Conservation (phyloP, 2,888 invertebrate species). For the Empis stercorea region DNA sequence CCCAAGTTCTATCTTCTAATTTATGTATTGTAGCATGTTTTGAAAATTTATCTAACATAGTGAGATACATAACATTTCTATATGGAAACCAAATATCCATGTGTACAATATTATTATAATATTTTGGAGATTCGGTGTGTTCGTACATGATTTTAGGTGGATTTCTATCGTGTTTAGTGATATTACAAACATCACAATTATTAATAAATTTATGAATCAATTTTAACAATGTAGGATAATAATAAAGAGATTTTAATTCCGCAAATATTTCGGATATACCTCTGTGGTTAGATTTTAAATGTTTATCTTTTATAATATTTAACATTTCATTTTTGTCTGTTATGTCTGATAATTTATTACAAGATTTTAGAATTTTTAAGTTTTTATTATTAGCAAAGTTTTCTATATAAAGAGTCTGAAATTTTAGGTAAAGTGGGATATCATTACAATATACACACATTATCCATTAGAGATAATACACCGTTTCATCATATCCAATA, state of each 20-base stretch:
- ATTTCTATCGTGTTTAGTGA: slow-evolving; percentile 2
- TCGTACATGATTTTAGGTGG: not conserved
- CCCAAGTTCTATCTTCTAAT: slow-evolving; percentile 4
- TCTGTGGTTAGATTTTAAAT: slow-evolving; percentile 6
- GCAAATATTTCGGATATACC: slow-evolving; percentile 5
- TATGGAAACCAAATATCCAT: slow-evolving; percentile 5
- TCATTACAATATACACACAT: slow-evolving; percentile 9
- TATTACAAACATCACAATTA: slow-evolving; percentile 6
- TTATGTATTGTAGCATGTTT: slow-evolving; percentile 1
- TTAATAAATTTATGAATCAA: slow-evolving; percentile 6
- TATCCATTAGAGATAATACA: slow-evolving; percentile 6
- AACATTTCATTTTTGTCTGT: slow-evolving; percentile 5
- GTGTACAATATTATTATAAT: slow-evolving; percentile 4
- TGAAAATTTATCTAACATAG: slow-evolving; percentile 4
- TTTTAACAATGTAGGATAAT: slow-evolving; percentile 5
- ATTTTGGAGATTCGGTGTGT: not conserved
- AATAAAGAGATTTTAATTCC: slow-evolving; percentile 3
- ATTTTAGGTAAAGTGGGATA: slow-evolving; percentile 1
- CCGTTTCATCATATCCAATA: not conserved
- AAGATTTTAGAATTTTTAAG: not conserved
- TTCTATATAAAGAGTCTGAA: slow-evolving; percentile 8
- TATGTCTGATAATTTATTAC: slow-evolving; percentile 1
- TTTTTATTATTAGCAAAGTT: slow-evolving; percentile 4
- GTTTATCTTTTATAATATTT: slow-evolving; percentile 2
- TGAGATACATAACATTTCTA: slow-evolving; percentile 5